Conservation (phyloP, 2,113 vertebrate species). For the Rhynchopsitta pachyrhyncha region DNA sequence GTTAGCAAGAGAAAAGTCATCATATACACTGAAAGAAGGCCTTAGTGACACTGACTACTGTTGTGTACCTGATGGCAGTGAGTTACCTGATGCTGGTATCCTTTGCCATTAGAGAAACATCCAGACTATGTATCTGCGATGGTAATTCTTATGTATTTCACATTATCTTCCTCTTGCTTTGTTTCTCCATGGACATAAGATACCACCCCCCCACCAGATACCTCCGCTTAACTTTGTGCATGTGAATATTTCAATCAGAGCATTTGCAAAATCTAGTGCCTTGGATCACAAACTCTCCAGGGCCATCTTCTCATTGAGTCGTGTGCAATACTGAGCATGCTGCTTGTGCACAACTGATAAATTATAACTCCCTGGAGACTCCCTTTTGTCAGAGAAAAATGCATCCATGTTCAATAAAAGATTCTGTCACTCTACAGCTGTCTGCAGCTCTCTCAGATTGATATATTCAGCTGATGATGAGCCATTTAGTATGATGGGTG, state of each 20-base stretch:
- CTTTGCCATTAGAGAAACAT: background rate
- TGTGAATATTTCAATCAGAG: background rate
- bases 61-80: background rate
- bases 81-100: background rate
- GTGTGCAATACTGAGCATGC: background rate
- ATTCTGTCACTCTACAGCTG: constrained; percentile 21
- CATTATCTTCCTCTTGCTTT: background rate
- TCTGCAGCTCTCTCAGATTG: constrained; percentile 45
- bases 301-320: background rate
- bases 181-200: background rate
- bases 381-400: constrained; percentile 32
- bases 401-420: constrained; percentile 26
- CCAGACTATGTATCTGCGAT: background rate
- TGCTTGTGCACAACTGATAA: background rate
- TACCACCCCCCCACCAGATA: background rate
- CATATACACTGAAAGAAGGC: background rate
- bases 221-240: background rate
- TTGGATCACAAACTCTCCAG: background rate
- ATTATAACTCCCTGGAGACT: constrained; percentile 1
- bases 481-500: constrained; percentile 25
- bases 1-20: background rate
- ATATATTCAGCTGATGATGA: constrained; percentile 52
- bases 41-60: background rate
- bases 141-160: background rate
- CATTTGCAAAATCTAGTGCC: background rate